Evolutionary conservation across 37 sponge, comb jelly and placozoan genomes (phyloP).

Genomic region (Agelas oroides): DNA sequence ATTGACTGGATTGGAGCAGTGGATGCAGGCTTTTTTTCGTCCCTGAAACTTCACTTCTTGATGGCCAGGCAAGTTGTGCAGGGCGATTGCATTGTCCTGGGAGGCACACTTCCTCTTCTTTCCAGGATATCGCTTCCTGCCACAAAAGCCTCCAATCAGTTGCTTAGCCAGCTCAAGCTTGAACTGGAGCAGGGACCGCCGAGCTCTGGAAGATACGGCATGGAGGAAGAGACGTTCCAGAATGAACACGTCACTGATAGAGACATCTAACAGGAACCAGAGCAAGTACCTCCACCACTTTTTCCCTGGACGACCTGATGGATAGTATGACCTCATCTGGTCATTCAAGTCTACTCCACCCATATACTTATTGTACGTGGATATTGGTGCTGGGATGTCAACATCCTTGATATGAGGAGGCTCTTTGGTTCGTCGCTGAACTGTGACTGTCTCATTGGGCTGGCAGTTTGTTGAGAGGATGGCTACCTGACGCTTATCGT

Average conservation of each 20-base stretch:
- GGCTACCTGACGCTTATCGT: not conserved
- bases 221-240: not conserved
- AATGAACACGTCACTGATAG: not conserved
- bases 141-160: not conserved
- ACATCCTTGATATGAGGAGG: not conserved
- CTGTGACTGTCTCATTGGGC: not conserved
- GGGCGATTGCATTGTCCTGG: not conserved
- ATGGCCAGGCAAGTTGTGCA: not conserved
- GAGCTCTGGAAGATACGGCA: too few relatives aligned
- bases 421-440: too few relatives aligned
- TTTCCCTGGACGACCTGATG: not conserved
- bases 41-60: not conserved
- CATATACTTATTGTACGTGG: not conserved
- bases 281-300: not conserved
- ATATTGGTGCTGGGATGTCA: not conserved
- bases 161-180: conserved; percentile 3
- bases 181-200: not conserved
- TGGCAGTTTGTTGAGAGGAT: not conserved
- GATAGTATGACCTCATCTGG: conserved; percentile 7
- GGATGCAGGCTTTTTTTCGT: not conserved
- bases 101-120: not conserved
- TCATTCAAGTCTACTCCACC: not conserved
- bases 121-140: not conserved
- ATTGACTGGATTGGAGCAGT: too few relatives aligned
- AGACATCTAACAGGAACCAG: conserved; percentile 15